Percentiles rank a stretch among this genome's conserved stretches.
phyloP scores from a whole-genome alignment of 2,888 invertebrate species.

The Dasysyrphus tricinctus region DNA sequence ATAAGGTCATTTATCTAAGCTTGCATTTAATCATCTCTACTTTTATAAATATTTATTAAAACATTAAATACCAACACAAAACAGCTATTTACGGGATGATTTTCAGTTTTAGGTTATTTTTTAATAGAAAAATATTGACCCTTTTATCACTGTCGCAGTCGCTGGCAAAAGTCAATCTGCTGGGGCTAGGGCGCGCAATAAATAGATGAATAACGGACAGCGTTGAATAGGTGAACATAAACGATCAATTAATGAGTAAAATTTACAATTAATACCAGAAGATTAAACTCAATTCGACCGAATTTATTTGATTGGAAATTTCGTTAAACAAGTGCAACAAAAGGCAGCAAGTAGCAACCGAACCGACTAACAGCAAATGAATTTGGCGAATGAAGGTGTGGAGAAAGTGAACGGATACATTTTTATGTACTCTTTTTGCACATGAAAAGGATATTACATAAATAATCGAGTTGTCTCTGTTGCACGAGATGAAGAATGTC shows the following conservation, averaged over 20 bases:
- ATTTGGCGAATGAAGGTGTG: slow-evolving; percentile 43
- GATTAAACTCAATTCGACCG: slow-evolving; percentile 12
- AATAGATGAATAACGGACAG: not conserved
- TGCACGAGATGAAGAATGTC: slow-evolving; percentile 2
- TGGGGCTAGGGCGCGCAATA: not conserved
- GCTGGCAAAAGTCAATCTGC: not conserved
- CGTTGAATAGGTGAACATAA: not conserved
- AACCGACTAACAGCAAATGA: slow-evolving; percentile 36
- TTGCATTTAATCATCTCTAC: not conserved
- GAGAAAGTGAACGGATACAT: slow-evolving; percentile 37
- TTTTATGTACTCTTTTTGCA: not conserved
- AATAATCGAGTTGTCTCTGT: slow-evolving; percentile 12
- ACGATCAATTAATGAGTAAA: not conserved
- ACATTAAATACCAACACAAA: not conserved
- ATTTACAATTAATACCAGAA: not conserved
- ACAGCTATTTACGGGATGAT: not conserved
- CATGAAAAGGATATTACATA: not conserved
- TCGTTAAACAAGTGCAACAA: slow-evolving; percentile 30
- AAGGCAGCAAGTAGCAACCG: slow-evolving; percentile 3
- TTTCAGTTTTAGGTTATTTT: not conserved
- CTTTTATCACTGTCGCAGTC: slow-evolving; percentile 12
- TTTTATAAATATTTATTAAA: not conserved
- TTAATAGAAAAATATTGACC: slow-evolving; percentile 29
- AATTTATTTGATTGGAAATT: slow-evolving; percentile 15
- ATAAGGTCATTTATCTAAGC: not conserved